Evolutionary conservation across 1,140 invertebrate genomes (phyloP), one percentile per base, ranked within the genome.

Genomic region (Prorops nasuta): DNA sequence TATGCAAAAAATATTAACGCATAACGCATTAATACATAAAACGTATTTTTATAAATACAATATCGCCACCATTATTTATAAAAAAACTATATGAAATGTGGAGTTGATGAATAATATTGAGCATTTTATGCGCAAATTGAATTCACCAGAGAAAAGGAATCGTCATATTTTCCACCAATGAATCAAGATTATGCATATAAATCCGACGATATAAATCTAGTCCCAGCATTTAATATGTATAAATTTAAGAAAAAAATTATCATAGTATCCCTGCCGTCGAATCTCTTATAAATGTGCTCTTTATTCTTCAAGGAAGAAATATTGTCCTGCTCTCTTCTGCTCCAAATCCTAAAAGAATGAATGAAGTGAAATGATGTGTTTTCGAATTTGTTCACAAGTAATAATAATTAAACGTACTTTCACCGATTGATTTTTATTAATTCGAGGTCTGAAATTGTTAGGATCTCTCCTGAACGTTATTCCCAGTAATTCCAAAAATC

Each of bases 391-490:
- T 1, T 22, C 18, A 7, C 3, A 42, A 35, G 9, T 17, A 38
- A 46, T 52, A 60, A 54, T 54, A 28, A 24, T 44, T 38, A n/a
- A 32, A 59, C 49, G 46, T 78, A 90, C 90, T 83, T 98, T 98
- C 0, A 98, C 94, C 48, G 96, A 98, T 64, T 93, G 84, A 63
- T 86, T 83, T 73, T 99, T 99, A 78, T 99, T 99, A 66, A 99
- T 99, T 56, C 98, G 83, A 3, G 98, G 98, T 70, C 98, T 79
- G 77, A 96, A 98, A 74, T 98, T 99, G 72, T 98, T 98, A 0
- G 96, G 96, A 84, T 99, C 98, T 72, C 98, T 82, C 66, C 98
- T 83, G 81, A 99, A 99, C 3, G 97, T 99, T 56, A 99, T 99
- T 41, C 95, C 92, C 12, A 99, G 78, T n/a, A 97, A 83, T 76